Conservation (phyloP, 2,113 vertebrate genomes). For the Heloderma charlesbogerti region DNA sequence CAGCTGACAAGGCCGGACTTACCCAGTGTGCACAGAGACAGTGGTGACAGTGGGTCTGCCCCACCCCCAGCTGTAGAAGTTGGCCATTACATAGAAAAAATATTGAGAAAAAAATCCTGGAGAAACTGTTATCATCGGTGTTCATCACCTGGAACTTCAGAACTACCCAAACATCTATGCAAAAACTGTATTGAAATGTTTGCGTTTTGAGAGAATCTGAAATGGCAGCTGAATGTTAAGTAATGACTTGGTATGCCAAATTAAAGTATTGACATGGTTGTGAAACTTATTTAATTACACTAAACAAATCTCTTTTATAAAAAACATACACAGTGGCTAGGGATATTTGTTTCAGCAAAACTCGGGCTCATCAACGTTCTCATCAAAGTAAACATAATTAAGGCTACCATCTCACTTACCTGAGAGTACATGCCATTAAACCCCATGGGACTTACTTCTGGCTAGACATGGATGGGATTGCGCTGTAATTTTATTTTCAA, state of each 20-base stretch:
- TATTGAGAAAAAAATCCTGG: background rate
- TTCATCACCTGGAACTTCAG: background rate
- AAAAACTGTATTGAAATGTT: background rate
- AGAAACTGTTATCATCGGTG: accelerated
- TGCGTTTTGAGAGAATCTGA: background rate
- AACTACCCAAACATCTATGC: background rate
- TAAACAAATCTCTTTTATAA: too few species aligned
- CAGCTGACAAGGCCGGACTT: background rate
- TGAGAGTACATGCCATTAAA: too few species aligned
- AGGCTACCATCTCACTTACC: too few species aligned
- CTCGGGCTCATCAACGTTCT: too few species aligned
- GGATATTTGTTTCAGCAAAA: too few species aligned
- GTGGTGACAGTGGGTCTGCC: background rate
- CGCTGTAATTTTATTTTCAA: background rate
- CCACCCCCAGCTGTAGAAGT: background rate
- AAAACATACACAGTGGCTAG: too few species aligned
- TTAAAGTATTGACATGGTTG: background rate
- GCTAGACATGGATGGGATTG: too few species aligned
- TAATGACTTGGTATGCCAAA: background rate
- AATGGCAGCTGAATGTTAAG: background rate
- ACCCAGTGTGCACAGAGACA: background rate
- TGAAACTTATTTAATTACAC: too few species aligned
- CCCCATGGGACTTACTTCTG: too few species aligned
- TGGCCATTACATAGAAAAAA: background rate
- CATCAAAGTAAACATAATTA: too few species aligned